Evolutionary conservation across 2,888 invertebrate species (phyloP), one percentile per base, ranked within the genome.

Genomic region (Sisyra terminalis): DNA sequence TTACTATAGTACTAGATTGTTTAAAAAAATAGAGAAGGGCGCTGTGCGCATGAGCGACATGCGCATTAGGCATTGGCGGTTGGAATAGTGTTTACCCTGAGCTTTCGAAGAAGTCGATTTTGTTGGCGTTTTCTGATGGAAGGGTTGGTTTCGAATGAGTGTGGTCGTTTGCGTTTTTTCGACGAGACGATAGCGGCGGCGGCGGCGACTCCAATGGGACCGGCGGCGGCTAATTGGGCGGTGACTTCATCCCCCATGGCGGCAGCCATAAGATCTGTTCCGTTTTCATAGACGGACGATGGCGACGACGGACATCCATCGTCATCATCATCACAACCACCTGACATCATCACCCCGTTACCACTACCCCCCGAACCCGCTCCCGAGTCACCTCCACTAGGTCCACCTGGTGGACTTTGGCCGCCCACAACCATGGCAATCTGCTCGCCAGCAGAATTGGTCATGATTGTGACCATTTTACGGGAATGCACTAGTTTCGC

Each of bases 121-220:
- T 94, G 94, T 63, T 94, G 94, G 42, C 94, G 70, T 64, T 94
- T 94, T 53, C 94, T 70, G 50, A 93, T 90, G 31, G 93, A 93
- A 2, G 94, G 94, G 69, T 94, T 94, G 42, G 93, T 93, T 66
- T 96, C 94, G 63, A 94, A 94, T 45, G 89, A 86, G 66, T 94
- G 93, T 32, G 92, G 90, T 52, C 93, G 68, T 67, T 93, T 93
- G 54, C 92, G 73, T 59, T 94, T 94, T 64, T 93, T 93, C 1
- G 90, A 88, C 3, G 93, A 92, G 15, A 89, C 88, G 52, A 94
- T 94, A 35, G 94, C 94, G 35, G 94, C 93, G 3, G 94, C 94
- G 3, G 94, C 94, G 14, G 94, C 94, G 61, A 94, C 89, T 38
- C 94, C 94, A 45, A 93, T 85, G 9, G 93, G 92, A 46, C 89